These are phyloP conservation scores for Acanthurus lineatus DNA, from an alignment of 2,797 vertebrate species.

Conservation along the genomic window DNA sequence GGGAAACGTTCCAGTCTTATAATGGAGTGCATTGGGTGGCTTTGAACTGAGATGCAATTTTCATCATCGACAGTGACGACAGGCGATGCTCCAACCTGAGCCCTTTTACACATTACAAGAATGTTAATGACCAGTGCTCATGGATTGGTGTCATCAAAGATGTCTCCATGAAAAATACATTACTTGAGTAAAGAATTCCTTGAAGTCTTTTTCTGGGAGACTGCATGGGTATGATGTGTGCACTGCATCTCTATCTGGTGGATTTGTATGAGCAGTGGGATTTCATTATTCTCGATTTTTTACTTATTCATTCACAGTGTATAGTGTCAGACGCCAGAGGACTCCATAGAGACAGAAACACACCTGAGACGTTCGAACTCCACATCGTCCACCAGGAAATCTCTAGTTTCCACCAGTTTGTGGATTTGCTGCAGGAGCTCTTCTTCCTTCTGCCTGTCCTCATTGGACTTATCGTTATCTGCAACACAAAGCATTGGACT, in stretches of 20 bases:
- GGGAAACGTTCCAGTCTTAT: slow-evolving; percentile 31
- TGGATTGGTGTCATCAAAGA: background rate
- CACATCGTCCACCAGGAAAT: slow-evolving; percentile 93
- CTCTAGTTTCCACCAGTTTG: slow-evolving; percentile 92
- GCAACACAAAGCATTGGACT: slow-evolving; percentile 22
- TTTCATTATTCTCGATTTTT: background rate
- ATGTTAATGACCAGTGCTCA: background rate
- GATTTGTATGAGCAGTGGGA: background rate
- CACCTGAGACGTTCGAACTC: slow-evolving; percentile 94
- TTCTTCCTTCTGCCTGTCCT: slow-evolving; percentile 88
- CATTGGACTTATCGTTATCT: slow-evolving; percentile 90
- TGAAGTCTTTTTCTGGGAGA: background rate
- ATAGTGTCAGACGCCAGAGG: background rate
- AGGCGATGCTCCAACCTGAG: background rate
- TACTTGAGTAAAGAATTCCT: background rate
- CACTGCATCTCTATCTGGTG: background rate
- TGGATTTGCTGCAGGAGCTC: slow-evolving; percentile 92
- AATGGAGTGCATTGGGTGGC: background rate
- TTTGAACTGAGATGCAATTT: slow-evolving; percentile 24
- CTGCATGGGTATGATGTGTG: background rate
- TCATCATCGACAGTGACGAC: background rate
- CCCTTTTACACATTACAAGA: background rate
- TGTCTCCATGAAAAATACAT: slow-evolving; percentile 3
- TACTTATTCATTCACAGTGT: slow-evolving; percentile 35
- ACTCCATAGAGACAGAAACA: background rate